Base-by-base conservation (phyloP, 2,113 vertebrate genomes). In the Pelvicachromis taeniatus region DNA sequence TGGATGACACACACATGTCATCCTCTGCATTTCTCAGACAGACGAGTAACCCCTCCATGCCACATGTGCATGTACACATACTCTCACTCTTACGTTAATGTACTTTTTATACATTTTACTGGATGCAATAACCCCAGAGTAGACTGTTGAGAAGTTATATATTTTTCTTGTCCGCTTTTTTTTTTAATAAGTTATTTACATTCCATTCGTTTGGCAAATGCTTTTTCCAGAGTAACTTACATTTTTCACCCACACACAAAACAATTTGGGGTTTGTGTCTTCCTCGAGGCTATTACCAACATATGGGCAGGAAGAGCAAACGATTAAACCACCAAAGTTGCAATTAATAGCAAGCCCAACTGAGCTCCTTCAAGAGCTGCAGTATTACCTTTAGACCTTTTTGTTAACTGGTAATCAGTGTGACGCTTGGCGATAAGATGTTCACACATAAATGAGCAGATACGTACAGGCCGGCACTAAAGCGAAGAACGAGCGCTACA, bases 1-100 rank as follows among this genome's bases (percentile, higher is more conserved):
- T 93, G 93, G 87, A 92, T 88, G 94, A 95, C 92, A 94, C 92
- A 94, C 91, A 94, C 93, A 92, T 86, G 88, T 93, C 79, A 78
- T 92, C 88, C 81, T 91, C 87, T 56, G 81, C 80, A 78, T 73
- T 80, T 89, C 87, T 81, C 90, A 85, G 83, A 87, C 85, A 88
- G 78, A 82, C 82, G 73, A 82, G 59, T 63, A 85, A 90, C 73
- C 63, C 63, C 82, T 89, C 58, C 1, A 4, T 91, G 79, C 81
- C 88, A 89, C 83, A 90, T 91, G 85, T 86, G 82, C 88, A 59
- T 79, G 77, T 79, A 45, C 79, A 88, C 78, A 88, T 54, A 42
- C 75, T 8, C 77, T 54, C 26, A 26, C 70, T 54, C 31, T 56
- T 58, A 31, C 59, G 40, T 10, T 42, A 56, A 83, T 19, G 35